Conservation (phyloP, 2,888 invertebrate genomes). For the Melanotus villosus region DNA sequence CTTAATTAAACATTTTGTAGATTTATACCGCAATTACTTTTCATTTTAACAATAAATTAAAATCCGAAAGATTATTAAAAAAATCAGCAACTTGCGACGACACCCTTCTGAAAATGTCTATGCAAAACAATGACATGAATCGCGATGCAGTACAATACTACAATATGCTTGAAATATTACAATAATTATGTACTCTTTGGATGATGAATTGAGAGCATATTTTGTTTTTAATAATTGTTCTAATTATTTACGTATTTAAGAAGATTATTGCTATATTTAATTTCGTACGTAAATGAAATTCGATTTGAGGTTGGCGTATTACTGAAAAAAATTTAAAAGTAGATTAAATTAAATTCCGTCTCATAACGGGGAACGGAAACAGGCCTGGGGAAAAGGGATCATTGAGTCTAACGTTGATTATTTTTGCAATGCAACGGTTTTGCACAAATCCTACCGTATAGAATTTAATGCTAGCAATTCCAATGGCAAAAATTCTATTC, state of each 20-base stretch:
- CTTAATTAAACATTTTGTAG: slow-evolving; percentile 20
- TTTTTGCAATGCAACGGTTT: slow-evolving; percentile 4
- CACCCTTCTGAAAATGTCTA: too few species aligned
- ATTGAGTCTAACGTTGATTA: slow-evolving; percentile 30
- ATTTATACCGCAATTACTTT: slow-evolving; percentile 14
- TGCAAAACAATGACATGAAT: too few species aligned
- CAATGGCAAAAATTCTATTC: too few species aligned
- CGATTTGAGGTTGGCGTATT: slow-evolving; percentile 1
- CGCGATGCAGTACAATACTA: too few species aligned
- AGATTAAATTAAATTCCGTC: slow-evolving; percentile 50
- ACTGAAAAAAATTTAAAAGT: slow-evolving; percentile 30
- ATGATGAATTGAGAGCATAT: too few species aligned
- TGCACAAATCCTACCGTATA: neutral
- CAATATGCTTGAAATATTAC: too few species aligned
- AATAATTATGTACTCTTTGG: too few species aligned
- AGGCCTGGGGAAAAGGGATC: slow-evolving; percentile 37
- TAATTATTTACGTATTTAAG: slow-evolving; percentile 18
- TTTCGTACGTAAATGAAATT: neutral
- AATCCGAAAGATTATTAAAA: neutral
- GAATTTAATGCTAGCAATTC: neutral
- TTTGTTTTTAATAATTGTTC: too few species aligned
- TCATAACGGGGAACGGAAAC: slow-evolving; percentile 34
- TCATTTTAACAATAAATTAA: neutral
- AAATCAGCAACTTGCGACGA: too few species aligned
- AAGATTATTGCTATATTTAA: neutral